Base-by-base conservation (phyloP, 2,113 vertebrate genomes). In the Laticauda laticaudata region DNA sequence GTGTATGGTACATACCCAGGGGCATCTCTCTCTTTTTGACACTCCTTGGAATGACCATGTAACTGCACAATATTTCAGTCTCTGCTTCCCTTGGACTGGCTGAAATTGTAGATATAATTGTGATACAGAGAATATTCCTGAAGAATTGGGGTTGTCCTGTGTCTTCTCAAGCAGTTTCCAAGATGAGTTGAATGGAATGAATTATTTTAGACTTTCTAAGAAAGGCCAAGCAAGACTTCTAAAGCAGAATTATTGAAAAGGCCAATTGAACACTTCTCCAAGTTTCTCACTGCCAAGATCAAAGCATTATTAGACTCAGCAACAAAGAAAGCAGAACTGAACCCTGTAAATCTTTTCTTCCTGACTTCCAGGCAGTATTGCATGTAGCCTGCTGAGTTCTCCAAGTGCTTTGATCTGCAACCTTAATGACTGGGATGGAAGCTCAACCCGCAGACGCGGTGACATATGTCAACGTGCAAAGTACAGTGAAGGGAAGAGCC, bases 361-460 rank as follows among this genome's bases (percentile, higher is more conserved):
- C 43, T 21, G 94, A 10, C 29, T 39, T 92, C 43, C 93, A 99
- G 98, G 98, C 54, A 98, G 97, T 54, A 64, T 98, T 81, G 95
- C 99, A 87, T 99, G 98, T 56, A 98, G 98, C 59, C 96, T 98
- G 94, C 96, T 99, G 95, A 98, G 97, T 90, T 93, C 96, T 18
- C 98, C 98, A 6, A 97, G 98, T 0, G 96, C 98, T n/a, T 93
- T 99, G 64, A 96, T 96, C 95, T 99, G 98, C 88, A 96, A 56
- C 12, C 94, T 96, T 29, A 94, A 95, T 1, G 97, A 97, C 96
- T 98, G 97, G 98, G 98, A 97, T 0, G 92, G 97, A 90, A 88
- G 87, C 21, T 94, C 96, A 24, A 53, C 43, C 1, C 97, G 97
- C 88, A 11, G 61, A 0, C 92, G 96, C 59, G 97, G 23, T 48